These are phyloP conservation scores for Oceanites oceanicus DNA, from an alignment of 2,113 vertebrate genomes.

Conservation along the genomic window DNA sequence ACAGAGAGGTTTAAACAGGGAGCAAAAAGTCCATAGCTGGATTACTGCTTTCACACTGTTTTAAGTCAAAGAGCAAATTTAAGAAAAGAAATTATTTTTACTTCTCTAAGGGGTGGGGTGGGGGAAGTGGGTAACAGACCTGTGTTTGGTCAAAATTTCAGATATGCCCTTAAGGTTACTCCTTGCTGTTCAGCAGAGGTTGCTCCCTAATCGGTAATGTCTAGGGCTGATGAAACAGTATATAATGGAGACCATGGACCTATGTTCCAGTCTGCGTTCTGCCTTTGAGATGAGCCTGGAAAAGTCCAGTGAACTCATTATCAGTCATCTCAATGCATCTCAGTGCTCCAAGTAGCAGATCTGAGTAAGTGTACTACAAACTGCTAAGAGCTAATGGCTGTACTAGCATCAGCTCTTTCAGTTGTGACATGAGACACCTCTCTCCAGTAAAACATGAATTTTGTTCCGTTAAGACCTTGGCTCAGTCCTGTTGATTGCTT, in stretches of 20 bases:
- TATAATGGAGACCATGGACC: not conserved
- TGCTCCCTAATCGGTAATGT: not conserved
- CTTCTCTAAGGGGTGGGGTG: not conserved
- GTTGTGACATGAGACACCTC: not conserved
- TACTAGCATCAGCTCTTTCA: not conserved
- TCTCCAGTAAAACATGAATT: not conserved
- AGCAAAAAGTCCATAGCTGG: not conserved
- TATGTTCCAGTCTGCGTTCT: not conserved
- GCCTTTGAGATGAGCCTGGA: not conserved
- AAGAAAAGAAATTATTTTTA: not conserved
- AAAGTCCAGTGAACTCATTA: not conserved
- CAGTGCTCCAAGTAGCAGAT: not conserved
- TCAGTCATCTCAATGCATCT: not conserved
- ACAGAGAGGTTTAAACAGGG: not conserved
- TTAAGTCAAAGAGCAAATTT: not conserved
- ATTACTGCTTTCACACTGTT: not conserved
- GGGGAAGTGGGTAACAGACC: not conserved
- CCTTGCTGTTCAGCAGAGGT: not conserved
- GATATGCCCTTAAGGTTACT: not conserved
- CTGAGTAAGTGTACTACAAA: not conserved
- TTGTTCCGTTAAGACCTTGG: not conserved
- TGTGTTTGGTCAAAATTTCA: not conserved
- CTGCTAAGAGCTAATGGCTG: too few species aligned
- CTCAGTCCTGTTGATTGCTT: not conserved
- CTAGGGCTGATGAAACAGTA: not conserved